These are phyloP conservation scores for Muntiacus muntjak DNA, from an alignment of 2,113 vertebrate genomes.

Conservation along the genomic window DNA sequence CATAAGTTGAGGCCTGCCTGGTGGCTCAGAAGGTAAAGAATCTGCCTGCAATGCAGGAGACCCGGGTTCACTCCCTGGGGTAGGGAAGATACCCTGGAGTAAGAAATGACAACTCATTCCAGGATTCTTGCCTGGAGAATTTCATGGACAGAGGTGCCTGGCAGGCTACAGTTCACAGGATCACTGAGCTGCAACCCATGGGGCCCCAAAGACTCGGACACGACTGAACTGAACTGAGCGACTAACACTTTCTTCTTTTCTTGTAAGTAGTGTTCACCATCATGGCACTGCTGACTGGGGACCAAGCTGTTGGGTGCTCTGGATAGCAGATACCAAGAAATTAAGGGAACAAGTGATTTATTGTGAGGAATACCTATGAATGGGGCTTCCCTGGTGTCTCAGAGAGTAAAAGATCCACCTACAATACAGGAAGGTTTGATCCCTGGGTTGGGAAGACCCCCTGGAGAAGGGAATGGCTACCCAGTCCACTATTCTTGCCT, in stretches of 20 bases:
- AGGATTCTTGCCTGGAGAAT: background rate
- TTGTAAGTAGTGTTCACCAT: background rate
- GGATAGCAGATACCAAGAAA: background rate
- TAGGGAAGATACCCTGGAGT: background rate
- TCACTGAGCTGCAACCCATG: background rate
- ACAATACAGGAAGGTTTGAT: background rate
- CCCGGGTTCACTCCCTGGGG: background rate
- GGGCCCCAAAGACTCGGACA: background rate
- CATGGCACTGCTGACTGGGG: background rate
- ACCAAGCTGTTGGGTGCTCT: background rate
- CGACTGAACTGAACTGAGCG: accelerated
- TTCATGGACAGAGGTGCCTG: background rate
- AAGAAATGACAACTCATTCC: background rate
- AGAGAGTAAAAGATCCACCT: background rate
- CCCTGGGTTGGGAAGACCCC: background rate
- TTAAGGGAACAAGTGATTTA: background rate
- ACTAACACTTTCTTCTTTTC: background rate
- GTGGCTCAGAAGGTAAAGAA: background rate
- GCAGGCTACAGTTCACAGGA: background rate
- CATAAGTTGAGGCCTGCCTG: background rate
- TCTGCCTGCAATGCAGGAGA: background rate
- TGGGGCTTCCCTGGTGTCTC: background rate
- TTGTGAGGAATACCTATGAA: background rate
- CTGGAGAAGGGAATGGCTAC: background rate
- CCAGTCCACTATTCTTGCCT: background rate